Conservation (phyloP, 2,113 vertebrate genomes). For the Chamaea fasciata region DNA sequence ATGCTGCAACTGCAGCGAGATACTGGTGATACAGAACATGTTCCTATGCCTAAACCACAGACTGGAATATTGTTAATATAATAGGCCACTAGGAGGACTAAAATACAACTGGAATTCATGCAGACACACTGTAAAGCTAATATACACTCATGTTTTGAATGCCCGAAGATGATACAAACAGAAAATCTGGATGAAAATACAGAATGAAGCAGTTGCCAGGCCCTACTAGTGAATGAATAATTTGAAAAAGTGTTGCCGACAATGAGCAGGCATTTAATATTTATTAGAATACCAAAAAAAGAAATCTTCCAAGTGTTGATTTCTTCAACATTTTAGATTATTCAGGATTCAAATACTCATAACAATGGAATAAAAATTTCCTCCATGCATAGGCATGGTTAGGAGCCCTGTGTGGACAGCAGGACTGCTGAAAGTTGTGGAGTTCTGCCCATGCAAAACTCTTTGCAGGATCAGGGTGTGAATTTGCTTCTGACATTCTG, state of each 20-base stretch:
- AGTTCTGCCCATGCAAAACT: background rate
- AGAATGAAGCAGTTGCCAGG: slow-evolving; percentile 18
- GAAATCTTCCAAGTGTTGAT: background rate
- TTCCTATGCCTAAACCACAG: background rate
- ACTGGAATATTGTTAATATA: slow-evolving; percentile 4
- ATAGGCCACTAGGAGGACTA: slow-evolving; percentile 64
- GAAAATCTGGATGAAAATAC: slow-evolving; percentile 32
- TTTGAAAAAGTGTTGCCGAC: background rate
- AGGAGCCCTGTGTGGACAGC: background rate
- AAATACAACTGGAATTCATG: slow-evolving; percentile 52
- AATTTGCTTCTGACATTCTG: background rate
- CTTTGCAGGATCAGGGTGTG: background rate
- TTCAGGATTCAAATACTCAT: background rate
- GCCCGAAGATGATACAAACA: background rate
- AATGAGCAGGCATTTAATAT: background rate
- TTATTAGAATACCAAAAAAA: background rate
- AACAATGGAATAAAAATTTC: background rate
- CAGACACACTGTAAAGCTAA: background rate
- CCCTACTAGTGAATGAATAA: background rate
- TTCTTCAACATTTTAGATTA: background rate
- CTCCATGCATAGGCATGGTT: rapidly evolving
- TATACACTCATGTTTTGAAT: background rate
- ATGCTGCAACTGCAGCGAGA: background rate
- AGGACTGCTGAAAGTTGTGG: background rate
- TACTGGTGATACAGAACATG: background rate